Conservation (phyloP, 2,797 vertebrate genomes). For the Lepus oiostolus region DNA sequence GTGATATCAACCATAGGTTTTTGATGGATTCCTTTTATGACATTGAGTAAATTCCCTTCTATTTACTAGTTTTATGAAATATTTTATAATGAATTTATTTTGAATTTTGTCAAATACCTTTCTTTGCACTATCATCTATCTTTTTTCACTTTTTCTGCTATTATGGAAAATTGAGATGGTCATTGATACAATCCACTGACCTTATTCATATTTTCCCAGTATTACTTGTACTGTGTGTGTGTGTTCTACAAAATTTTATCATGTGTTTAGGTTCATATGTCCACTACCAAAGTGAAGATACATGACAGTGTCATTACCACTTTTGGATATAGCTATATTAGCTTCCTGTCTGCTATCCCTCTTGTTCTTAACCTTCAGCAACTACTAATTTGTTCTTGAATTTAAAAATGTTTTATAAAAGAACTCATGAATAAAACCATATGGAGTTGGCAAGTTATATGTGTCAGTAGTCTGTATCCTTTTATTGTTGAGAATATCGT, state of each 20-base stretch:
- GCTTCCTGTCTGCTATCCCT: neutral
- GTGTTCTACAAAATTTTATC: neutral
- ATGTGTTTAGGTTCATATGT: neutral
- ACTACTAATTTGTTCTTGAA: neutral
- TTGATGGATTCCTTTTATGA: neutral
- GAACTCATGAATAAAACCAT: neutral
- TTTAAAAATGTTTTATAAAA: slow-evolving; percentile 29
- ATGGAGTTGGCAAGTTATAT: neutral
- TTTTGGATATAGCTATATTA: neutral
- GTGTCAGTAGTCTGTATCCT: neutral
- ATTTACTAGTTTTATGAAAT: neutral
- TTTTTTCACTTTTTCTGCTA: neutral
- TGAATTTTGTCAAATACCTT: neutral
- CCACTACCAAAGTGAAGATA: neutral
- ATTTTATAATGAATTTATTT: neutral
- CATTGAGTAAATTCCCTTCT: neutral
- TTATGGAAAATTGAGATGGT: neutral
- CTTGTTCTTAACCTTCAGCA: neutral
- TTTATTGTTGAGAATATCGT: neutral
- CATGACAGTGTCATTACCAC: neutral
- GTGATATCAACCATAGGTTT: neutral
- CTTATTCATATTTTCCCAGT: neutral
- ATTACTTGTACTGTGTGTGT: neutral
- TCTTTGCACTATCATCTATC: neutral
- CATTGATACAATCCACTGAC: neutral